Percentiles rank a stretch among this genome's conserved stretches.
These are phyloP conservation scores for Ferdinandea cuprea DNA, from an alignment of 2,888 invertebrate genomes.

Conservation along the genomic window DNA sequence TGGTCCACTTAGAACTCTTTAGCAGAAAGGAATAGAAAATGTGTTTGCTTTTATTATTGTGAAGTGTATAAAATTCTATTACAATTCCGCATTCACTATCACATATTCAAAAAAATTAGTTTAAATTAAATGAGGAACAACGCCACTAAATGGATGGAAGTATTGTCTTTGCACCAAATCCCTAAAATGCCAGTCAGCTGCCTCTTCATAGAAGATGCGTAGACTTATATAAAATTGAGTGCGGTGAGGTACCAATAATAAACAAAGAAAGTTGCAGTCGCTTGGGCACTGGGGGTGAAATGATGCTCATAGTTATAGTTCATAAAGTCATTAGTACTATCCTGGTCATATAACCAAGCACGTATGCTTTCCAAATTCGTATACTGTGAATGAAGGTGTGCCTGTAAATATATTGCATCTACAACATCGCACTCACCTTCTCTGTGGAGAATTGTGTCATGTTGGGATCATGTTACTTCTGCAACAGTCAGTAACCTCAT, in stretches of 20 bases:
- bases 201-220: slow-evolving; percentile 24
- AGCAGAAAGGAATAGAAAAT: slow-evolving; percentile 14
- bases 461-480: slow-evolving; percentile 25
- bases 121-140: slow-evolving; percentile 8
- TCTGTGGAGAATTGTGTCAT: not conserved
- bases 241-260: slow-evolving; percentile 37
- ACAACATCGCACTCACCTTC: not conserved
- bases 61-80: slow-evolving; percentile 27
- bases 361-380: slow-evolving; percentile 49
- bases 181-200: slow-evolving; percentile 3
- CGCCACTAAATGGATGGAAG: slow-evolving; percentile 25
- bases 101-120: slow-evolving; percentile 3
- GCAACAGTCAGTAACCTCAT: slow-evolving; percentile 58
- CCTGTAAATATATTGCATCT: too few relatives aligned
- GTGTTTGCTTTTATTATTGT: slow-evolving; percentile 33
- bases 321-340: slow-evolving; percentile 54
- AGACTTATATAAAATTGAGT: slow-evolving; percentile 41
- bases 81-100: slow-evolving; percentile 41
- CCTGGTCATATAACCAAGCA: slow-evolving; percentile 18
- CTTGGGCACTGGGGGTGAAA: not conserved
- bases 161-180: slow-evolving; percentile 11
- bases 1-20: not conserved
- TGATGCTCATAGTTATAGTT: slow-evolving; percentile 18
- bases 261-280: slow-evolving; percentile 10
- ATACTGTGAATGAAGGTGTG: slow-evolving; percentile 34